These are phyloP conservation scores for Drosophila aldrichi DNA, from an alignment of 2,888 invertebrate species.

Conservation along the genomic window DNA sequence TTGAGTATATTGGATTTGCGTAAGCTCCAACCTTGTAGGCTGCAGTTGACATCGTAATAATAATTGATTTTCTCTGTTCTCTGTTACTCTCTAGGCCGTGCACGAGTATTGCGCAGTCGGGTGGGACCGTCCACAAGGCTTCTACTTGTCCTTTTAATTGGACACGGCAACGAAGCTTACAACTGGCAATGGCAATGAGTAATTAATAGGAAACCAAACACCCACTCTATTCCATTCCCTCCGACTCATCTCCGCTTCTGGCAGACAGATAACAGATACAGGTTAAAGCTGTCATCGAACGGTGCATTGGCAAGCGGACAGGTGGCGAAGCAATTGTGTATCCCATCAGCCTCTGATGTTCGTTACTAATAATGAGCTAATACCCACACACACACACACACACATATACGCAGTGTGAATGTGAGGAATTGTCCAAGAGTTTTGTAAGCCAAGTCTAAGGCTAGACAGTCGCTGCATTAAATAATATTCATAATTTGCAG, in stretches of 20 bases:
- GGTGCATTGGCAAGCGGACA: conserved; percentile 23
- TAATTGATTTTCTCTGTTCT: neutral
- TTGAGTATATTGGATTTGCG: neutral
- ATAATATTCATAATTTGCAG: conserved; percentile 52
- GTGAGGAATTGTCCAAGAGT: neutral
- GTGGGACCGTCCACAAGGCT: too few relatives aligned
- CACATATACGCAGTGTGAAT: neutral
- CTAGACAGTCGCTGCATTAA: conserved; percentile 3
- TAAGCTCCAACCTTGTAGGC: too few relatives aligned
- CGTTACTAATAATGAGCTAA: conserved; percentile 55
- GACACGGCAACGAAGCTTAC: conserved; percentile 26
- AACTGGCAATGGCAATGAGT: conserved; percentile 28
- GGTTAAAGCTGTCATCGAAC: conserved; percentile 29
- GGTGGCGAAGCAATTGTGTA: conserved; percentile 20
- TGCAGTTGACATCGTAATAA: too few relatives aligned
- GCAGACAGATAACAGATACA: conserved; percentile 1
- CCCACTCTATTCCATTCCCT: neutral
- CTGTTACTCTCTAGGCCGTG: neutral
- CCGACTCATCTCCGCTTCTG: neutral
- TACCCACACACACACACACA: conserved; percentile 9
- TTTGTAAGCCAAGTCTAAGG: neutral
- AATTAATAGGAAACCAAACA: conserved; percentile 40
- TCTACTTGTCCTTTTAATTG: conserved; percentile 33
- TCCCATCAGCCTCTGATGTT: conserved; percentile 10
- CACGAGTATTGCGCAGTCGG: neutral